These are phyloP conservation scores for Trichechus manatus DNA, from an alignment of 2,113 vertebrate species.

Conservation along the genomic window DNA sequence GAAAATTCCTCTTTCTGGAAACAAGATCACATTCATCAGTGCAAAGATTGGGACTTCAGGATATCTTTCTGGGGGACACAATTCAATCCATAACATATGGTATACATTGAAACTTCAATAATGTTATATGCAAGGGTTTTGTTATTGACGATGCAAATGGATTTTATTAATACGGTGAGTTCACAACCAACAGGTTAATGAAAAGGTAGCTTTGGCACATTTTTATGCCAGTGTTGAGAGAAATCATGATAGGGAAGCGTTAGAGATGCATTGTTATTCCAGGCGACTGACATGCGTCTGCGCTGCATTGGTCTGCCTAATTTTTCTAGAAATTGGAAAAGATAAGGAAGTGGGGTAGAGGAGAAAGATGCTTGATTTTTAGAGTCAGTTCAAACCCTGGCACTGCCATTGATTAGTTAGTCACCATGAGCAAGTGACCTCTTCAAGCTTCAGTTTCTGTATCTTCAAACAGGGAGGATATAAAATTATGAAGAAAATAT, in stretches of 20 bases:
- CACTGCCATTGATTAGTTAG: background rate
- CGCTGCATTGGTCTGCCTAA: background rate
- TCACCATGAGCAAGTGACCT: rapidly evolving
- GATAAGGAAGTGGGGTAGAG: background rate
- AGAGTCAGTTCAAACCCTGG: background rate
- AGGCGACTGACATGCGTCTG: background rate
- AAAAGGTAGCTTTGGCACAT: background rate
- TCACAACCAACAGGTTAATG: background rate
- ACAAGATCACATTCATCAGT: background rate
- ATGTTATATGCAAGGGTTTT: background rate
- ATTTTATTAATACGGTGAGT: background rate
- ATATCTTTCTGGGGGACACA: background rate
- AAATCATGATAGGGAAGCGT: background rate
- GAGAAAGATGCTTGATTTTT: too few species aligned
- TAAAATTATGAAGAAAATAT: background rate
- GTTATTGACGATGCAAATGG: background rate
- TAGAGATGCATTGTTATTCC: background rate
- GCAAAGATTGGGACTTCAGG: background rate
- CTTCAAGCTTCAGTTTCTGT: background rate
- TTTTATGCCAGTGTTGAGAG: background rate
- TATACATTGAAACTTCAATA: background rate
- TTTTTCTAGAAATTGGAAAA: background rate
- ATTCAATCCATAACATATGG: background rate
- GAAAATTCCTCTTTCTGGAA: background rate
- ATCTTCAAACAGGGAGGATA: background rate